Percentiles rank a stretch among this genome's conserved stretches.
These are phyloP conservation scores for Zosterops lateralis DNA, from an alignment of 2,113 vertebrate species.

Conservation along the genomic window DNA sequence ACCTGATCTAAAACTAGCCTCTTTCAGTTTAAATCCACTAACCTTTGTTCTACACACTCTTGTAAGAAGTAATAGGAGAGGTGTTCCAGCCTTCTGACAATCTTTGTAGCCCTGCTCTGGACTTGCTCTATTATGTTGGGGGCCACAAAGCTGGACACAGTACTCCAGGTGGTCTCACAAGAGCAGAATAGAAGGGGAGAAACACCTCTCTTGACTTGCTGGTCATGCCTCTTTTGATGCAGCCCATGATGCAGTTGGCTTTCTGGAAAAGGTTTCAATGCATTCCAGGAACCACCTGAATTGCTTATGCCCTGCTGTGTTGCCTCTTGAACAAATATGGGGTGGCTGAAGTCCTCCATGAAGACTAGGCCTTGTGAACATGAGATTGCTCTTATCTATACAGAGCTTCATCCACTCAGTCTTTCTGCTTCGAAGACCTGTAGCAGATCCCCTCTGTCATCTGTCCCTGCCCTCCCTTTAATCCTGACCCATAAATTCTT, in stretches of 20 bases:
- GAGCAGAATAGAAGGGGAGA: background rate
- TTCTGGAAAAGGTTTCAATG: background rate
- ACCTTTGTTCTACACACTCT: background rate
- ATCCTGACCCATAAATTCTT: background rate
- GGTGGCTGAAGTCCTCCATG: background rate
- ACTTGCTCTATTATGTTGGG: background rate
- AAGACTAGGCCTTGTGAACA: background rate
- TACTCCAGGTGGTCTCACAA: background rate
- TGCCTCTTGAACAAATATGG: background rate
- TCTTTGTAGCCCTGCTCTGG: background rate
- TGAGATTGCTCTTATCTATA: background rate
- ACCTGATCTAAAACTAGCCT: background rate
- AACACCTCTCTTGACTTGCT: background rate
- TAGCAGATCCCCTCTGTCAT: background rate
- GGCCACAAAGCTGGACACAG: background rate
- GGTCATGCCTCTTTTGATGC: background rate
- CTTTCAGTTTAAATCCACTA: background rate
- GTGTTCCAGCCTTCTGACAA: background rate
- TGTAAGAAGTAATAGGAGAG: background rate
- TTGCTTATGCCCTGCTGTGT: background rate
- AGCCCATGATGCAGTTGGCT: background rate
- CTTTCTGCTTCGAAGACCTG: background rate
- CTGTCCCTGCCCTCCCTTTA: background rate
- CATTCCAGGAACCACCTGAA: background rate
- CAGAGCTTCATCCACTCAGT: background rate